Evolutionary conservation across 2,113 vertebrate species (phyloP).

Genomic region (Daphoenositta chrysoptera): DNA sequence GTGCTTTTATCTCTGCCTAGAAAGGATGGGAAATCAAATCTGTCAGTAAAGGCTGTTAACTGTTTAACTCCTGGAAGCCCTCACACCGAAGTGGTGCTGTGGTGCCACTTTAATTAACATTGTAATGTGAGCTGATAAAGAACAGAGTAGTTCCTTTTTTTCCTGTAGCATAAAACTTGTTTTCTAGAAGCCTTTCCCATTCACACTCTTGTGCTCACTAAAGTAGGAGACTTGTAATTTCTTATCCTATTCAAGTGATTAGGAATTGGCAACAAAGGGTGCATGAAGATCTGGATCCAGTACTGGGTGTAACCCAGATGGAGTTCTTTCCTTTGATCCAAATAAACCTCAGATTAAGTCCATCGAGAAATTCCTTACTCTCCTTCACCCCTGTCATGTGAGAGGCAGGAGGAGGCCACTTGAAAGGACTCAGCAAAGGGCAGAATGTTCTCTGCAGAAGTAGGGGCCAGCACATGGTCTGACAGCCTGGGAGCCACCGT

Average conservation of each 20-base stretch:
- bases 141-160: not conserved
- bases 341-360: not conserved
- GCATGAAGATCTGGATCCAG: not conserved
- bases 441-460: not conserved
- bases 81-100: not conserved
- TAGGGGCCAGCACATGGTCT: not conserved
- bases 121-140: not conserved
- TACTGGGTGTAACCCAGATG: not conserved
- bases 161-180: not conserved
- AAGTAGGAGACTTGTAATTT: not conserved
- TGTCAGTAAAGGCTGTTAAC: not conserved
- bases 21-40: not conserved
- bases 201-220: not conserved
- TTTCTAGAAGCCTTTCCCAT: not conserved
- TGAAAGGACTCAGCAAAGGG: not conserved
- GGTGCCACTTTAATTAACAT: not conserved
- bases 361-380: not conserved
- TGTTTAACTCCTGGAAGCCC: not conserved
- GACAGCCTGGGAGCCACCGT: not conserved
- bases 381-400: not conserved
- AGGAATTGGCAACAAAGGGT: not conserved
- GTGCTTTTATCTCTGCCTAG: not conserved
- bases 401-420: not conserved
- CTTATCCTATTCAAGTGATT: not conserved
- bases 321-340: not conserved